Evolutionary conservation across 2,113 vertebrate species (phyloP).

Genomic region (Vidua chalybeata): DNA sequence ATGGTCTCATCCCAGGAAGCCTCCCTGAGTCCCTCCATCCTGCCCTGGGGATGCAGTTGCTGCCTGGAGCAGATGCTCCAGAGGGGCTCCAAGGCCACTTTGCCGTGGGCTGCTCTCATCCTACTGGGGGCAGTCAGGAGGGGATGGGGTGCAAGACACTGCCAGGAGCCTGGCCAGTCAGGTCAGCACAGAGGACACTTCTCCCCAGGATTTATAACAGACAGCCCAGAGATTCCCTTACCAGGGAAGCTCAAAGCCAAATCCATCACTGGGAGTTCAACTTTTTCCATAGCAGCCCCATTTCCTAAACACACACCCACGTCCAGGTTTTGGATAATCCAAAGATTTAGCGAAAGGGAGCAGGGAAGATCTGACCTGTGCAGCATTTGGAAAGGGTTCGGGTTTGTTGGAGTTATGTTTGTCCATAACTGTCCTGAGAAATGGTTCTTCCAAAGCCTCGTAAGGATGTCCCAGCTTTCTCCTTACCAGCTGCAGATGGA

Average conservation of each 20-base stretch:
- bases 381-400: background rate
- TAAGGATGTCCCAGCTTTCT: background rate
- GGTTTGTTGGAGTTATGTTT: background rate
- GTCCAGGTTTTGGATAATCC: background rate
- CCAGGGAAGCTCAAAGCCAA: background rate
- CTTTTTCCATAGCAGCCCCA: background rate
- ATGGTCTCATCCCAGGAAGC: background rate
- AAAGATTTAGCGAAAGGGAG: background rate
- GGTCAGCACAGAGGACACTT: background rate
- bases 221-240: background rate
- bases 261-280: background rate
- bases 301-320: background rate
- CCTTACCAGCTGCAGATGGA: background rate
- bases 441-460: rapidly evolving
- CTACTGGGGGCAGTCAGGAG: background rate
- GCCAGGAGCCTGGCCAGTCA: rapidly evolving
- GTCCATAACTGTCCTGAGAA: background rate
- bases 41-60: background rate
- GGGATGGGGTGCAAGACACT: background rate
- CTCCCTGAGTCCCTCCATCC: background rate
- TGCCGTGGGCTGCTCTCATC: rapidly evolving
- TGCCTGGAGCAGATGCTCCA: background rate
- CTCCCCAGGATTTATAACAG: background rate
- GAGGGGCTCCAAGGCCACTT: background rate
- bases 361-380: background rate